Evolutionary conservation across 2,113 vertebrate species (phyloP), one percentile per base, ranked within the genome.

Genomic region (Hyla sarda): DNA sequence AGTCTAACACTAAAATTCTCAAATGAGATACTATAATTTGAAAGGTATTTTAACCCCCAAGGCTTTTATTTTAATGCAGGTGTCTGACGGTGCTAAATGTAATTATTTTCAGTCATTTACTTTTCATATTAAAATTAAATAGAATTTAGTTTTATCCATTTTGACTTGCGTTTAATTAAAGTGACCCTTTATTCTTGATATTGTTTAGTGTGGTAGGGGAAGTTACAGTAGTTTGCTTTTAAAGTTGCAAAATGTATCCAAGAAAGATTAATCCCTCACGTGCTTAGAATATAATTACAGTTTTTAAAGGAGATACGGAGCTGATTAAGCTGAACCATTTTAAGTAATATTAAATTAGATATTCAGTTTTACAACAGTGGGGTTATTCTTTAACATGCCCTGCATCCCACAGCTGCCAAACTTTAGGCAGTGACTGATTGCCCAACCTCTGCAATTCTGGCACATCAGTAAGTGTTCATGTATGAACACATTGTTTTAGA

Each of bases 51-150:
- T 65, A 82, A 82, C 60, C 79, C 62, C 37, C 9, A 41, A 82
- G 79, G 79, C 41, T 82, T 65, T 67, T 67, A 82, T 82, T 82
- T 62, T 65, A 82, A 62, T 65, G 14, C 58, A 82, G n/a, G 34
- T 82, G 34, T 82, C 60, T 67, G n/a, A 62, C 58, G 34, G 52
- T 67, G 60, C 67, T 82, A 67, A 82, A 82, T 82, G 60, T 82
- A 82, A 82, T 82, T 65, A 82, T 82, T 82, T 82, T 82, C 37
- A 82, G 58, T 34, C 58, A 48, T 82, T 82, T 62, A 62, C 37
- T 67, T 67, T 82, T 82, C 58, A 82, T 65, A 82, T 67, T 65
- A 67, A 82, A 65, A 82, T 28, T 34, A 82, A 82, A 82, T 48
- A 82, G 37, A 65, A 65, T 82, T 37, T 65, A 30, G 37, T 82